Evolutionary conservation across 2,113 vertebrate genomes (phyloP), one percentile per base, ranked within the genome.

Genomic region (Nothocercus nigrocapillus): DNA sequence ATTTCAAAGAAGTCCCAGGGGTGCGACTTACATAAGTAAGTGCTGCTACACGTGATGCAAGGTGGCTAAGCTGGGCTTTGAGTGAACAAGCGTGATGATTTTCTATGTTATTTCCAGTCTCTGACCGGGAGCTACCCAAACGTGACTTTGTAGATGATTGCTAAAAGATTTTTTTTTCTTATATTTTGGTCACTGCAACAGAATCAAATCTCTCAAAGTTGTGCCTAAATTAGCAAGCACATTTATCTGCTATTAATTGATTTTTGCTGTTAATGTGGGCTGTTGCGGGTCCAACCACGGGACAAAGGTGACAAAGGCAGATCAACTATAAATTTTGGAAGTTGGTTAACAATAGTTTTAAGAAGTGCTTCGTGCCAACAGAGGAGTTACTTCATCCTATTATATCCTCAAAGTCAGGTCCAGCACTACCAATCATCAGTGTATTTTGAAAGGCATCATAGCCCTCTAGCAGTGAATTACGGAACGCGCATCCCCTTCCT

Each of bases 261-360:
- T 81, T 89, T 78, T 74, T 32, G 51, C 21, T 38, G 16, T 42
- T 83, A 93, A 76, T 82, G 70, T 3, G 2, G 66, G 84, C 69
- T 78, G 70, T 64, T 82, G 59, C 53, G 96, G 64, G 74, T 94
- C 91, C 62, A 27, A 0, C 72, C 67, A 51, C 92, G 67, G 59
- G 74, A 88, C 76, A 96, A 88, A 94, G 90, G 85, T 69, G 86
- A 92, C 88, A 96, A 97, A 97, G 75, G 70, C 89, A 95, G 79
- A 80, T 32, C 72, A 82, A 97, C 89, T 59, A 93, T 82, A 93
- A 22, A 86, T 89, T 96, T 93, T 90, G 93, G 73, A 89, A 96
- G 88, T 7, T 84, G 69, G 72, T 90, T 96, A 94, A 96, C 18
- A 92, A 89, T 8, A 90, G 86, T 94, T 97, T 70, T 91, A 90